Conservation (phyloP, 2,113 vertebrate species). For the Stigmatopora nigra region DNA sequence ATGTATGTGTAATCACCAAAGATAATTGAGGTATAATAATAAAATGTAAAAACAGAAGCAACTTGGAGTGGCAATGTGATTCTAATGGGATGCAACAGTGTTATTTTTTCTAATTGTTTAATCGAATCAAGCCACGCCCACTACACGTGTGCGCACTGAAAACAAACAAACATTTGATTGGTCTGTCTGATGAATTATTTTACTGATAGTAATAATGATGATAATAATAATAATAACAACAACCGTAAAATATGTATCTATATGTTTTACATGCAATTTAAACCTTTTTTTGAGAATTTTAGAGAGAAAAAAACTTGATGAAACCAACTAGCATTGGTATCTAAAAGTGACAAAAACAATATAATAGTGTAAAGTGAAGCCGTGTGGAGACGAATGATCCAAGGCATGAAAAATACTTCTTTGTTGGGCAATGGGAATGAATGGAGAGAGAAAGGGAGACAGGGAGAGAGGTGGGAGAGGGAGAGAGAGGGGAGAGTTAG, state of each 20-base stretch:
- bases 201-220: neutral
- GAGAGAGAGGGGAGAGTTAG: too few relatives aligned
- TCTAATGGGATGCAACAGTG: neutral
- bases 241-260: neutral
- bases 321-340: constrained; percentile 2
- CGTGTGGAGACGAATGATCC: constrained; percentile 75
- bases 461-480: constrained; percentile 44
- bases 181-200: neutral
- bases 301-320: neutral
- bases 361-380: constrained; percentile 62
- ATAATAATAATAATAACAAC: neutral
- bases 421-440: constrained; percentile 96
- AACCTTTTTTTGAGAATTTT: neutral
- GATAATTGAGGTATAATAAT: neutral
- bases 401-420: constrained; percentile 92
- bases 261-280: neutral
- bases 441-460: constrained; percentile 33
- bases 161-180: neutral
- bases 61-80: neutral
- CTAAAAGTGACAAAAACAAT: constrained; percentile 55
- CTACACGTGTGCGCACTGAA: neutral
- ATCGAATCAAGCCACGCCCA: neutral
- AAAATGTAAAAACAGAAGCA: neutral
- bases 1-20: neutral
- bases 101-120: neutral